These are phyloP conservation scores for Campoletis raptor DNA, from an alignment of 2,888 invertebrate species.

Conservation along the genomic window DNA sequence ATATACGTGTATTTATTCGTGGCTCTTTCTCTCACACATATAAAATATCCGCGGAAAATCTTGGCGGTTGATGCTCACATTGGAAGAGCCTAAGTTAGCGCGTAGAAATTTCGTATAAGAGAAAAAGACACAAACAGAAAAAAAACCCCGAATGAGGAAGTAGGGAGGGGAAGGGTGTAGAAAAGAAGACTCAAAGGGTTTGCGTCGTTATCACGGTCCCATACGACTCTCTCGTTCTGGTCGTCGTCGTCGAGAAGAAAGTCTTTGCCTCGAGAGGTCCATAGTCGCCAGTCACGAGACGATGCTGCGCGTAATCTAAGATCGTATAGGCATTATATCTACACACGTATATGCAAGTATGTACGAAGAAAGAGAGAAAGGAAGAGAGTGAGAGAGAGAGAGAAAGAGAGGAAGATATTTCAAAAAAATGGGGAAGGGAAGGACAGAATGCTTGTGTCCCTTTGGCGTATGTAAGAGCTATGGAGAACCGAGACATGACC, in stretches of 20 bases:
- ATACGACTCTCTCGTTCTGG: constrained; percentile 50
- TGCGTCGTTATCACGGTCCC: constrained; percentile 64
- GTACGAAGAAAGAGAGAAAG: constrained; percentile 19
- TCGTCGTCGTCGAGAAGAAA: constrained; percentile 54
- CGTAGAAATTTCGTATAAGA: constrained; percentile 34
- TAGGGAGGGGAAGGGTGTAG: not conserved
- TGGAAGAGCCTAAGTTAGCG: constrained; percentile 57
- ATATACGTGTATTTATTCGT: constrained; percentile 33
- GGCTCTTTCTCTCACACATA: constrained; percentile 49
- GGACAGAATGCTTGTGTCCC: constrained; percentile 70
- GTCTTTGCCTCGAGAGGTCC: constrained; percentile 61
- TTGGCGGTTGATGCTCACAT: constrained; percentile 36
- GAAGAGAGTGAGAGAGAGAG: constrained; percentile 18
- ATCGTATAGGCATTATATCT: constrained; percentile 64
- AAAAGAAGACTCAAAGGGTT: constrained; percentile 48
- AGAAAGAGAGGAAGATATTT: constrained; percentile 1
- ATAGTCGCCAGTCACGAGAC: constrained; percentile 54
- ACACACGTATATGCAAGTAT: constrained; percentile 27
- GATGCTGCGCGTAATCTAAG: constrained; percentile 68
- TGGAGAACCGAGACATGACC: constrained; percentile 64
- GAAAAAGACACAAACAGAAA: not conserved
- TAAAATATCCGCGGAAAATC: constrained; percentile 70
- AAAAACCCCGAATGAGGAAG: not conserved
- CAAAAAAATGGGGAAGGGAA: constrained; percentile 31
- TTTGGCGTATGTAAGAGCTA: constrained; percentile 56